Evolutionary conservation across 2,113 vertebrate species (phyloP).

Genomic region (Thryonomys swinderianus): DNA sequence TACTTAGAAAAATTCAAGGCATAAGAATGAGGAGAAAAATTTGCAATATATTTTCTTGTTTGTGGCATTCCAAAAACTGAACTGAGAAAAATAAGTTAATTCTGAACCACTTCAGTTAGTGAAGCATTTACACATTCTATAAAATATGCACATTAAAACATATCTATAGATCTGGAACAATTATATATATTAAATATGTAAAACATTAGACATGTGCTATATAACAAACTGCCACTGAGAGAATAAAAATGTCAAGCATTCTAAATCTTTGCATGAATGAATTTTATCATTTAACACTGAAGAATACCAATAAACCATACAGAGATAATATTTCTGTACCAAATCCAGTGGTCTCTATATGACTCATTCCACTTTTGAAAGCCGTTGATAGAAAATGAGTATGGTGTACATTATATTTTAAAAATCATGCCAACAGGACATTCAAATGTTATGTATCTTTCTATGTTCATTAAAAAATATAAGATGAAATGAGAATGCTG

Average conservation of each 20-base stretch:
- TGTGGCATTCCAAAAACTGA: neutral
- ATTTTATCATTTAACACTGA: conserved; percentile 26
- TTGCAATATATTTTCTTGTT: neutral
- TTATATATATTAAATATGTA: conserved; percentile 36
- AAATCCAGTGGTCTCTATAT: neutral
- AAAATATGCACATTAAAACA: conserved; percentile 60
- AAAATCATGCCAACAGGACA: neutral
- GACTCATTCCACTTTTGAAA: conserved; percentile 6
- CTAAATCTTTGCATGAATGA: neutral
- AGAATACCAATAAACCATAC: conserved; percentile 1
- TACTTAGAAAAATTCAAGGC: neutral
- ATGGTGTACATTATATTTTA: neutral
- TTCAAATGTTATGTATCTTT: neutral
- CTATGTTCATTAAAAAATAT: neutral
- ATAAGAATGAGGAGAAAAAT: neutral
- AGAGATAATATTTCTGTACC: conserved; percentile 3
- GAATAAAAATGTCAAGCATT: conserved; percentile 28
- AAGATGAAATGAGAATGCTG: neutral
- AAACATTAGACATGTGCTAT: conserved; percentile 23
- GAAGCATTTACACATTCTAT: conserved; percentile 1
- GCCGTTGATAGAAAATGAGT: neutral
- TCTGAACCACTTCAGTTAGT: conserved; percentile 38
- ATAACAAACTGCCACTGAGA: neutral
- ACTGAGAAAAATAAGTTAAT: neutral
- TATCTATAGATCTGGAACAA: conserved; percentile 48